A percentile compares a stretch with the other conserved stretches of the same genome.
phyloP scores from a whole-genome alignment of 2,113 vertebrate species.

The Datnioides undecimradiatus region DNA sequence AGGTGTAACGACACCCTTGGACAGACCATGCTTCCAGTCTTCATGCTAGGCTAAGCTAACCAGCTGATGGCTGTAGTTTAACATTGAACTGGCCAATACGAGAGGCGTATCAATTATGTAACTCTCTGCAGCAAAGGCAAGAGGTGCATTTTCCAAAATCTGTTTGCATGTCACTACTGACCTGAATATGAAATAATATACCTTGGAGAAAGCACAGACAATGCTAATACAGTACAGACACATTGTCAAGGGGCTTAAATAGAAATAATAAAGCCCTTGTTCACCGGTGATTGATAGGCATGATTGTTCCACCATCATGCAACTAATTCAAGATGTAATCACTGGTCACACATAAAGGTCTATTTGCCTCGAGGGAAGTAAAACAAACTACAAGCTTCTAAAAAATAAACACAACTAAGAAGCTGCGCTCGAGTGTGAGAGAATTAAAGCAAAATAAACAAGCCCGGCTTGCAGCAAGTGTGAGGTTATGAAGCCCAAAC shows the following conservation, averaged over 20 bases:
- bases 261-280: conserved; percentile 1
- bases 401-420: conserved; percentile 77
- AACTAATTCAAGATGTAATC: conserved; percentile 74
- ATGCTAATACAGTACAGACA: not conserved
- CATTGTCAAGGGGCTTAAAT: conserved; percentile 3
- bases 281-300: conserved; percentile 43
- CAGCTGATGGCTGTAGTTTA: not conserved
- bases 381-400: conserved; percentile 76
- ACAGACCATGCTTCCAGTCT: not conserved
- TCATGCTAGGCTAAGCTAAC: conserved; percentile 6
- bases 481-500: conserved; percentile 69
- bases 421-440: conserved; percentile 70
- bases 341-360: conserved; percentile 62
- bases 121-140: not conserved
- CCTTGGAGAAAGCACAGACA: not conserved
- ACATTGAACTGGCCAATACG: not conserved
- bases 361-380: conserved; percentile 70
- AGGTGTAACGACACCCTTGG: not conserved
- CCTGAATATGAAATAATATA: too few relatives aligned
- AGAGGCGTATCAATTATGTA: not conserved
- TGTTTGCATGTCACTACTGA: too few relatives aligned
- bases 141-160: not conserved
- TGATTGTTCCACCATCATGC: conserved; percentile 61
- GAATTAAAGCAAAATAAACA: conserved; percentile 82
- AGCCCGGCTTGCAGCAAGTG: conserved; percentile 65